These are phyloP conservation scores for Nannospalax galili DNA, from an alignment of 2,113 vertebrate species.

Conservation along the genomic window DNA sequence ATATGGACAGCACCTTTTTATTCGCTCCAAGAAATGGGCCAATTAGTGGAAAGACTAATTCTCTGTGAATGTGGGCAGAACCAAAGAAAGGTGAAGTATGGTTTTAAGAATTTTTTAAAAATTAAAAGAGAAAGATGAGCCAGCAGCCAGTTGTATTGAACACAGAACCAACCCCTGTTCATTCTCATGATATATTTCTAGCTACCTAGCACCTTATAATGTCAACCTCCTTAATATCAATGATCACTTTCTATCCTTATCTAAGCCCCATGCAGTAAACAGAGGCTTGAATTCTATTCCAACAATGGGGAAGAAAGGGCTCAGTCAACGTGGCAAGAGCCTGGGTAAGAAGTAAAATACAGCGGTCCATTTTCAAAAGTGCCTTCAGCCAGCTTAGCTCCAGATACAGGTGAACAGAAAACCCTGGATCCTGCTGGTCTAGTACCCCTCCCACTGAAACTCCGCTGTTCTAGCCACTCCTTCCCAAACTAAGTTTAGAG, in stretches of 20 bases:
- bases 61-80: background rate
- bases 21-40: background rate
- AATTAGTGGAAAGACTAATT: background rate
- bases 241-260: background rate
- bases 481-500: background rate
- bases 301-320: background rate
- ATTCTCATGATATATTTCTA: background rate
- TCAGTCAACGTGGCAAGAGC: background rate
- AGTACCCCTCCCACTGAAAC: too few relatives aligned
- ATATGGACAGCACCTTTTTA: background rate
- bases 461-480: fast-evolving
- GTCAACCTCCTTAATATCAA: background rate
- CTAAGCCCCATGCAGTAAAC: background rate
- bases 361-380: background rate
- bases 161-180: too few relatives aligned
- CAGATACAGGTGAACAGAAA: background rate
- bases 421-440: background rate
- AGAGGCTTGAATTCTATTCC: background rate
- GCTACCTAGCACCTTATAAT: background rate
- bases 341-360: background rate
- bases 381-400: too few relatives aligned
- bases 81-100: background rate
- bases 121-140: too few relatives aligned
- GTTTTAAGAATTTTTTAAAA: too few relatives aligned
- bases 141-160: background rate